phyloP scores from a whole-genome alignment of 2,113 vertebrate genomes.

The Theropithecus gelada region DNA sequence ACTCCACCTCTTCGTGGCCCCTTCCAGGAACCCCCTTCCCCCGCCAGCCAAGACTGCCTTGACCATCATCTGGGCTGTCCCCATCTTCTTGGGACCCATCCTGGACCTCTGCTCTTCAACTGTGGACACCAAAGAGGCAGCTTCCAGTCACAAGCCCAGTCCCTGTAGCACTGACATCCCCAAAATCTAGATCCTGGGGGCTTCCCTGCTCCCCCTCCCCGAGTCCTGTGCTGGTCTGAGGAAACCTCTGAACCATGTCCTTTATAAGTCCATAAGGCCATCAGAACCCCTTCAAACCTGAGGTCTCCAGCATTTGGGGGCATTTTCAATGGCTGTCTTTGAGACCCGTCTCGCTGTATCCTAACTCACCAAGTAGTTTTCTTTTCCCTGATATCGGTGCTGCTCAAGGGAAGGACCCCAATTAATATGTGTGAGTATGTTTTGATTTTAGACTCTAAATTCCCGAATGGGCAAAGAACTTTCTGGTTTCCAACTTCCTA shows the following conservation, averaged over 20 bases:
- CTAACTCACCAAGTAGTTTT: neutral
- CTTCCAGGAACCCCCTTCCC: no score
- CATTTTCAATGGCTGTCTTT: neutral
- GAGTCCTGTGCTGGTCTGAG: neutral
- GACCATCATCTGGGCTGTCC: neutral
- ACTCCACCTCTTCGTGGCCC: accelerated
- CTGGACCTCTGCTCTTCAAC: neutral
- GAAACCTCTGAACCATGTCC: neutral
- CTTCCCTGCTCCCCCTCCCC: neutral
- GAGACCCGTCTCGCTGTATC: no score
- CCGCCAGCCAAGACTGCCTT: no score
- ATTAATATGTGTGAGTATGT: neutral
- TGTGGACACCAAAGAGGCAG: neutral
- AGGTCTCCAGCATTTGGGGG: neutral
- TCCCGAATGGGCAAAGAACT: neutral
- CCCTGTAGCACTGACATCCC: neutral
- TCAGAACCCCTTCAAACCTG: neutral
- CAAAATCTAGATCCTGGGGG: neutral
- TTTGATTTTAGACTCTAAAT: neutral
- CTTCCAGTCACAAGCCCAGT: neutral
- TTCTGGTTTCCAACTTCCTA: neutral
- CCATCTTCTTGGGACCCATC: neutral
- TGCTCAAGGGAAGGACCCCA: neutral
- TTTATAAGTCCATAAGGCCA: neutral
- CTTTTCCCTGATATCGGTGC: neutral